Evolutionary conservation across 2,888 invertebrate species (phyloP).

Genomic region (Eilema caniola): DNA sequence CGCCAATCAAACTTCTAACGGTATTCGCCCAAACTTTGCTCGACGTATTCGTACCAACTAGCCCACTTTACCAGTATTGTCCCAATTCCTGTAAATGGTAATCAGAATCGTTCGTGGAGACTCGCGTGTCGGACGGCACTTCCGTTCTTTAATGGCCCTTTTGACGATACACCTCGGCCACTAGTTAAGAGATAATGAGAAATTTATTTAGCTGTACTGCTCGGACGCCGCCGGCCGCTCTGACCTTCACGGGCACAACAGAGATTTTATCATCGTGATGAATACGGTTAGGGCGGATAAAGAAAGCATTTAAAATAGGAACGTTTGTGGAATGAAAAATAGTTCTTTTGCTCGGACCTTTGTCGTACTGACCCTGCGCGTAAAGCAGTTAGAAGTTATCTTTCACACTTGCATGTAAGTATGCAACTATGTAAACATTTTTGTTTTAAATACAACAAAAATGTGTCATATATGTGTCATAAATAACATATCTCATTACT

Average conservation of each 20-base stretch:
- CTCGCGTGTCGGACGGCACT: slow-evolving; percentile 51
- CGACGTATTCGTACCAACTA: slow-evolving; percentile 18
- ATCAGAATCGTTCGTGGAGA: slow-evolving; percentile 29
- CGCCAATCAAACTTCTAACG: slow-evolving; percentile 14
- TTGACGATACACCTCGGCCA: slow-evolving; percentile 43
- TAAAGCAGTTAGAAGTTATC: not conserved
- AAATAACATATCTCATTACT: no score
- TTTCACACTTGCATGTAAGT: no score
- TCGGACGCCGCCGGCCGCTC: slow-evolving; percentile 23
- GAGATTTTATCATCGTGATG: slow-evolving; percentile 13
- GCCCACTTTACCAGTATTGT: slow-evolving; percentile 28
- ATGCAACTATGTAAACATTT: not conserved
- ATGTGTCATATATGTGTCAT: slow-evolving; percentile 4
- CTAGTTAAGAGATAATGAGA: slow-evolving; percentile 42
- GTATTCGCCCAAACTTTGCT: slow-evolving; percentile 8
- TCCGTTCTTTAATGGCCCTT: slow-evolving; percentile 56
- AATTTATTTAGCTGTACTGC: slow-evolving; percentile 36
- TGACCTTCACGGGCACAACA: slow-evolving; percentile 22
- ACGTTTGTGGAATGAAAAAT: slow-evolving; percentile 2
- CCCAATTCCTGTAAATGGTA: slow-evolving; percentile 43
- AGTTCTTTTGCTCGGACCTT: not conserved
- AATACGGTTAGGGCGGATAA: not conserved
- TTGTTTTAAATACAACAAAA: not conserved
- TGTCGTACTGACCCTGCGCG: not conserved
- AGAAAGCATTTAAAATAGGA: not conserved